These are phyloP conservation scores for Drosophila antonietae DNA, from an alignment of 2,888 invertebrate genomes.

Conservation along the genomic window DNA sequence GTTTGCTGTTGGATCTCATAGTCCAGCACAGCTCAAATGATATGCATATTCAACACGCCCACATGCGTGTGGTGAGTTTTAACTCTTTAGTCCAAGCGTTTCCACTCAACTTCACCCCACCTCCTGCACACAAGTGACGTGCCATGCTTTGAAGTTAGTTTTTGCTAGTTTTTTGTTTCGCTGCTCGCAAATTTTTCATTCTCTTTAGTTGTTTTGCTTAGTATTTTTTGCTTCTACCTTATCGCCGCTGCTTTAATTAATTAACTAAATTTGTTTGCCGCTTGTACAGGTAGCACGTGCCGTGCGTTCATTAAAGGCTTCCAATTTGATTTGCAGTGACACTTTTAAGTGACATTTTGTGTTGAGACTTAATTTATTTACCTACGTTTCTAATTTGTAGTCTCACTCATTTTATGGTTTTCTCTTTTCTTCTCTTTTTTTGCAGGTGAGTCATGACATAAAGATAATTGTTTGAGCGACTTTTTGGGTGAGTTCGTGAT, in stretches of 20 bases:
- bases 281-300: conserved; percentile 51
- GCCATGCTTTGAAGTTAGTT: conserved; percentile 29
- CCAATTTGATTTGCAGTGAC: conserved; percentile 20
- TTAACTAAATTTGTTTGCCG: conserved; percentile 65
- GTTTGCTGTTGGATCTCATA: neutral
- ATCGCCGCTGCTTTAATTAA: conserved; percentile 59
- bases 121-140: neutral
- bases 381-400: conserved; percentile 28
- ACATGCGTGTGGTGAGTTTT: conserved; percentile 7
- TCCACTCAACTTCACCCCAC: neutral
- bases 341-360: conserved; percentile 35
- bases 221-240: conserved; percentile 25
- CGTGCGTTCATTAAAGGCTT: conserved; percentile 43
- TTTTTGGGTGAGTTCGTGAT: conserved; percentile 44
- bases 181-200: conserved; percentile 19
- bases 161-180: conserved; percentile 26
- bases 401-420: conserved; percentile 15
- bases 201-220: conserved; percentile 15
- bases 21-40: neutral
- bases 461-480: conserved; percentile 6
- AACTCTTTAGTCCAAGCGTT: neutral
- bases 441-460: conserved; percentile 65
- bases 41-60: neutral
- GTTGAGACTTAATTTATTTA: conserved; percentile 50
- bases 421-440: conserved; percentile 30